phyloP scores from a whole-genome alignment of 2,888 invertebrate genomes.

The Nycteola revayana region DNA sequence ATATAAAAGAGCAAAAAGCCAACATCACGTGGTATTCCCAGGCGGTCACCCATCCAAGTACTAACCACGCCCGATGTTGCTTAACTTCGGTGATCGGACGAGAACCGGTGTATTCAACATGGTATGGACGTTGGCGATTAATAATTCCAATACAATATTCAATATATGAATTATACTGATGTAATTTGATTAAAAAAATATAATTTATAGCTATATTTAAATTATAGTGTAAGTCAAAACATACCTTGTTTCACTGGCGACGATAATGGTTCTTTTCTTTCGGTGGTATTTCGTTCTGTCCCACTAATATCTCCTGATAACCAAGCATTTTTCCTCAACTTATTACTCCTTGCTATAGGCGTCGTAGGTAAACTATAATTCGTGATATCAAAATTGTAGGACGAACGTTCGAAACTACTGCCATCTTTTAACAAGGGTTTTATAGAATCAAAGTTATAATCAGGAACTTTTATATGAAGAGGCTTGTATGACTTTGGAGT shows the following conservation, averaged over 20 bases:
- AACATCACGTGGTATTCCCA: constrained; percentile 61
- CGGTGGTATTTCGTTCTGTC: constrained; percentile 32
- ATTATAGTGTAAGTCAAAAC: too few relatives aligned
- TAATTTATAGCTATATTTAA: too few relatives aligned
- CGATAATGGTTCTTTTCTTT: constrained; percentile 8
- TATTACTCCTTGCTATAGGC: constrained; percentile 79
- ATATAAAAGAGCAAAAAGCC: constrained; percentile 45
- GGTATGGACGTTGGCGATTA: constrained; percentile 64
- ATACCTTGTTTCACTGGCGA: constrained; percentile 36
- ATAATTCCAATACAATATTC: too few relatives aligned
- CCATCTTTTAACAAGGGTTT: constrained; percentile 58
- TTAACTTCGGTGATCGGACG: constrained; percentile 77
- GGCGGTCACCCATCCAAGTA: constrained; percentile 71
- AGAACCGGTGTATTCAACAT: constrained; percentile 73
- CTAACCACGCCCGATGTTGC: constrained; percentile 72
- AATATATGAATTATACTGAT: too few relatives aligned
- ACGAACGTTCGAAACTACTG: constrained; percentile 45
- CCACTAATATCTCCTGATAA: constrained; percentile 65
- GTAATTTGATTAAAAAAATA: too few relatives aligned
- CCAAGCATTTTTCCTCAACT: constrained; percentile 79
- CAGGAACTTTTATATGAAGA: constrained; percentile 71
- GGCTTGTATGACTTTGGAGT: constrained; percentile 75
- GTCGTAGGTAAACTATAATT: constrained; percentile 76
- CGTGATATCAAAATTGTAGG: constrained; percentile 74
- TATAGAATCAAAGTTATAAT: constrained; percentile 64